These are phyloP conservation scores for Peromyscus attwateri DNA, from an alignment of 2,797 vertebrate genomes.

Conservation along the genomic window DNA sequence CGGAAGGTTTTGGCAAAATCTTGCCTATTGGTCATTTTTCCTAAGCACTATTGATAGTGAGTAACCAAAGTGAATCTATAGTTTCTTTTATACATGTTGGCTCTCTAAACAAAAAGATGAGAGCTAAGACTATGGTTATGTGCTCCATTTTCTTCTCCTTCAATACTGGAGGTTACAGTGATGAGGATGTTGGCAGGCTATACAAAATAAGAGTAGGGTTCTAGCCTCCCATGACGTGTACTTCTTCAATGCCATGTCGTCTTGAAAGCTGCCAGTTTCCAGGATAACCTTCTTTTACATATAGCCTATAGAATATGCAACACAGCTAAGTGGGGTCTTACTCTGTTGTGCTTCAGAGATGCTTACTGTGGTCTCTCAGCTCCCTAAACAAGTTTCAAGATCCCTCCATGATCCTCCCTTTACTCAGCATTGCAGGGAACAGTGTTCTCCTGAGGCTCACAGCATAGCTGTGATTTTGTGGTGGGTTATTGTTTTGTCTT, in stretches of 20 bases:
- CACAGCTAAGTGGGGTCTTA: background rate
- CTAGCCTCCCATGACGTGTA: background rate
- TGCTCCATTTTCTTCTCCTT: background rate
- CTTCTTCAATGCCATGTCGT: constrained; percentile 6
- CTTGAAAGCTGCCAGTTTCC: background rate
- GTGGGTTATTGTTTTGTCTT: background rate
- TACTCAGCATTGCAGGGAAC: background rate
- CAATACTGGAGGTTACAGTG: background rate
- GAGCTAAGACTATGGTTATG: background rate
- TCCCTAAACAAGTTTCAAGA: background rate
- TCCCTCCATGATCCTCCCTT: background rate
- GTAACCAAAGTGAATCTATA: background rate
- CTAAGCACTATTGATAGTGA: background rate
- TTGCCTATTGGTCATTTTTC: background rate
- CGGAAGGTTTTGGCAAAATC: background rate
- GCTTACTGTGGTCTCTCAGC: background rate
- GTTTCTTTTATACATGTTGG: constrained; percentile 40
- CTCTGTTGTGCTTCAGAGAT: background rate
- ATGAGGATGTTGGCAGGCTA: background rate
- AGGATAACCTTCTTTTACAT: background rate
- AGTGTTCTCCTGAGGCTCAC: background rate
- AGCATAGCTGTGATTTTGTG: background rate
- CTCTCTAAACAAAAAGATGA: constrained; percentile 19
- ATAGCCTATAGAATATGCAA: background rate
- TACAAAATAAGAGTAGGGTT: background rate